These are phyloP conservation scores for Oreocharis arfaki DNA, from an alignment of 2,113 vertebrate genomes.

Conservation along the genomic window DNA sequence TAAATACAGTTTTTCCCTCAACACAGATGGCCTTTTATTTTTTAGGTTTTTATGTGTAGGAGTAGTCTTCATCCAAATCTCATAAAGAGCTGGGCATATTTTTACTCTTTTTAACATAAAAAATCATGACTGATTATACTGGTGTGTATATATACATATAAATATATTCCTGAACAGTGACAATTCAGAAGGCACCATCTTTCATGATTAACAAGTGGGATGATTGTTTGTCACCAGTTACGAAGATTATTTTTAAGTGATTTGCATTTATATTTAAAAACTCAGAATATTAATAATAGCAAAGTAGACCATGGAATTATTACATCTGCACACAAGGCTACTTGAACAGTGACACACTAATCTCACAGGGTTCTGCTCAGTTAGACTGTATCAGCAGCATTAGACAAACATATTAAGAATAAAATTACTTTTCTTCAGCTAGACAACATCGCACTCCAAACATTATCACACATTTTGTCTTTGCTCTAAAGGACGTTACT, in stretches of 20 bases:
- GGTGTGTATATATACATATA: not conserved
- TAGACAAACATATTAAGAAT: not conserved
- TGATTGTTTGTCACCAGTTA: not conserved
- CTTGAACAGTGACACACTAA: not conserved
- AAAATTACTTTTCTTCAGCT: not conserved
- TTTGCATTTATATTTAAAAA: not conserved
- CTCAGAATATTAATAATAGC: not conserved
- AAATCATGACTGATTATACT: not conserved
- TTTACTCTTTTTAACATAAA: not conserved
- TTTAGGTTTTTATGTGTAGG: not conserved
- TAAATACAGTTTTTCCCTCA: not conserved
- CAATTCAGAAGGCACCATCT: not conserved
- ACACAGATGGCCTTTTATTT: constrained; percentile 38
- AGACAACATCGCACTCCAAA: not conserved
- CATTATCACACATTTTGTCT: not conserved
- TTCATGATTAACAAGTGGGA: not conserved
- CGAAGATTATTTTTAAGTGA: not conserved
- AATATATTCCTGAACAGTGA: not conserved
- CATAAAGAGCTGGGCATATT: not conserved
- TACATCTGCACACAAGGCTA: not conserved
- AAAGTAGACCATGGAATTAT: not conserved
- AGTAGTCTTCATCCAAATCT: not conserved
- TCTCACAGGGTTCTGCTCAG: not conserved
- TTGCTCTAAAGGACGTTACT: not conserved
- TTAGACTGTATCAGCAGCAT: not conserved